These are phyloP conservation scores for Apis cerana DNA, from an alignment of 1,140 invertebrate genomes.

Conservation along the genomic window DNA sequence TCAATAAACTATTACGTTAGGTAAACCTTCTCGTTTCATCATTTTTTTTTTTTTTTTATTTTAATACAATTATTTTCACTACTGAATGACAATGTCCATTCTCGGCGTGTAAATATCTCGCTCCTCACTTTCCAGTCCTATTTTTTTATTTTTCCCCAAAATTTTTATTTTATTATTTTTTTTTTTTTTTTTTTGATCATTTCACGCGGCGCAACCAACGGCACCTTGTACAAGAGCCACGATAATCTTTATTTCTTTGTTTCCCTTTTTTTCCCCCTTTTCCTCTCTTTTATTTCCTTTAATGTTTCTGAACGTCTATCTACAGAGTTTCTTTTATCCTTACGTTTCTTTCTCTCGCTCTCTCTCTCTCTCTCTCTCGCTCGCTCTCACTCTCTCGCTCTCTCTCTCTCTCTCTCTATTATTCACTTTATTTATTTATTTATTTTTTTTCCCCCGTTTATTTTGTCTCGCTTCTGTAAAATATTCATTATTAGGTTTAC, in stretches of 20 bases:
- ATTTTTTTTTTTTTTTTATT: constrained; percentile 66
- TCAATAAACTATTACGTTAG: constrained; percentile 79
- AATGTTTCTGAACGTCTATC: constrained; percentile 12
- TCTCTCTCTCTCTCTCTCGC: background rate
- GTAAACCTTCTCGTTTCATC: constrained; percentile 68
- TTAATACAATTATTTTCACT: constrained; percentile 80
- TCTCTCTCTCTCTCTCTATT: background rate
- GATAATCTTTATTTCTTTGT: constrained; percentile 63
- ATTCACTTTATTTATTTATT: no score
- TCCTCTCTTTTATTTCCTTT: constrained; percentile 55
- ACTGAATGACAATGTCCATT: constrained; percentile 77
- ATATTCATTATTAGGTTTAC: constrained; percentile 81
- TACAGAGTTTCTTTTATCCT: constrained; percentile 10
- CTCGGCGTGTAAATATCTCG: constrained; percentile 33
- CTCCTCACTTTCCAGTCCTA: constrained; percentile 44
- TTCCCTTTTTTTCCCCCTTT: constrained; percentile 66
- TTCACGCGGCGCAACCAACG: constrained; percentile 1
- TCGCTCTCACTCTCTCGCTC: no score
- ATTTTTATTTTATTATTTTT: constrained; percentile 33
- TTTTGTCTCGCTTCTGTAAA: constrained; percentile 75
- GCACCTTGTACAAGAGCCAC: constrained; percentile 53
- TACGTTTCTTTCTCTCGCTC: constrained; percentile 46
- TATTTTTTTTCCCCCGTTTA: constrained; percentile 43
- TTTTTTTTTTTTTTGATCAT: constrained; percentile 44
- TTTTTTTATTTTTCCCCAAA: constrained; percentile 67